Conservation (phyloP, 2,113 vertebrate genomes). For the Illadopsis cleaveri region DNA sequence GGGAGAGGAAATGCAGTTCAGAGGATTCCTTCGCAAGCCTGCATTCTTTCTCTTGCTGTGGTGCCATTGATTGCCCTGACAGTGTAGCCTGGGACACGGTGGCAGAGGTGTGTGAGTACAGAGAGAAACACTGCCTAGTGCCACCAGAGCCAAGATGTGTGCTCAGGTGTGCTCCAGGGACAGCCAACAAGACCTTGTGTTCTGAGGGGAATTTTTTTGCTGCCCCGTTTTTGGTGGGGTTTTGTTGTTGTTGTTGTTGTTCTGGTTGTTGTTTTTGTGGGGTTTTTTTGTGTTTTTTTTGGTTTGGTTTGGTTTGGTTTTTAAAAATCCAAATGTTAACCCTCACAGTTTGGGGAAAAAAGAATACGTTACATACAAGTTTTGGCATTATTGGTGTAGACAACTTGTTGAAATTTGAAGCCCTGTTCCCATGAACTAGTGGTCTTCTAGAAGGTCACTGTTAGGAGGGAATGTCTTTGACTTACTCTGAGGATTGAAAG, state of each 20-base stretch:
- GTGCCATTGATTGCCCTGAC: rapidly evolving
- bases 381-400: not conserved
- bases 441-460: not conserved
- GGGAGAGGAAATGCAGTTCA: not conserved
- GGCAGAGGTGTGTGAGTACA: not conserved
- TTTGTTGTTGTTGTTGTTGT: too few relatives aligned
- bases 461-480: not conserved
- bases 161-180: not conserved
- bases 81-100: not conserved
- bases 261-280: too few relatives aligned
- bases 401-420: not conserved
- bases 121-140: not conserved
- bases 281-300: not conserved
- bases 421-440: not conserved
- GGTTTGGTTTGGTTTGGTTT: too few relatives aligned
- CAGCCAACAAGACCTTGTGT: not conserved
- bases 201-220: not conserved
- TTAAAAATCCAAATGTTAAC: not conserved
- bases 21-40: rapidly evolving
- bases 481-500: not conserved
- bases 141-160: not conserved
- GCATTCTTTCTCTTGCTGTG: not conserved
- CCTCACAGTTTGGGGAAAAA: not conserved
- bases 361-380: not conserved
- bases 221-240: not conserved